Conservation (phyloP, 2,797 vertebrate genomes). For the Gymnodraco acuticeps region DNA sequence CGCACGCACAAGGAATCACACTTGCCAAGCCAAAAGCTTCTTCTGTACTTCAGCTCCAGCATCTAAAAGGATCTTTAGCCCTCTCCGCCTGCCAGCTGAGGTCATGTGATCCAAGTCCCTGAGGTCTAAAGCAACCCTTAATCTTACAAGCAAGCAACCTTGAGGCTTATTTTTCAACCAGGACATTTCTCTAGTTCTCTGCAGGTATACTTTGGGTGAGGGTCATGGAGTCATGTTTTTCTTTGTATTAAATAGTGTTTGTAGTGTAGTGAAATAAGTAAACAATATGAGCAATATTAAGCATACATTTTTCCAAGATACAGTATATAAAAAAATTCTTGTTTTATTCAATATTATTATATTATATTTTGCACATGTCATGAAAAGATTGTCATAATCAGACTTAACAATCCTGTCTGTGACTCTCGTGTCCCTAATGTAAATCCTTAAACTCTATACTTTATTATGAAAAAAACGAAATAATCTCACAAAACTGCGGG, state of each 20-base stretch:
- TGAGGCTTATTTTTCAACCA: conserved; percentile 1
- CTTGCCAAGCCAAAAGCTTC: not conserved
- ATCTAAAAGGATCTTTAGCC: conserved; percentile 48
- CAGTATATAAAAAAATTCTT: too few relatives aligned
- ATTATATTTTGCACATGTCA: too few relatives aligned
- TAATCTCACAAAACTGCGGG: not conserved
- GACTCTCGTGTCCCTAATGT: not conserved
- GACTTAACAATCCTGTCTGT: too few relatives aligned
- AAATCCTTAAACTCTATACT: not conserved
- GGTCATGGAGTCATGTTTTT: not conserved
- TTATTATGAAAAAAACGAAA: not conserved
- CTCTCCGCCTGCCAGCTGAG: conserved; percentile 28
- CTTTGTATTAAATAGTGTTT: not conserved
- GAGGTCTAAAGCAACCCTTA: conserved; percentile 42
- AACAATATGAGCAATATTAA: not conserved
- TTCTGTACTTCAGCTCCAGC: conserved; percentile 15
- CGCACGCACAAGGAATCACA: conserved; percentile 20
- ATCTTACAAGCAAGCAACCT: conserved; percentile 33
- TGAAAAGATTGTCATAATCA: too few relatives aligned
- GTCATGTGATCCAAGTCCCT: conserved; percentile 35
- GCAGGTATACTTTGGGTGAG: not conserved
- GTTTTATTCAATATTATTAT: too few relatives aligned
- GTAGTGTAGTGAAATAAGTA: not conserved
- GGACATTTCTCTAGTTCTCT: not conserved
- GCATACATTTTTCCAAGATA: not conserved